These are phyloP conservation scores for Halichoeres trimaculatus DNA, from an alignment of 2,113 vertebrate genomes.

Conservation along the genomic window DNA sequence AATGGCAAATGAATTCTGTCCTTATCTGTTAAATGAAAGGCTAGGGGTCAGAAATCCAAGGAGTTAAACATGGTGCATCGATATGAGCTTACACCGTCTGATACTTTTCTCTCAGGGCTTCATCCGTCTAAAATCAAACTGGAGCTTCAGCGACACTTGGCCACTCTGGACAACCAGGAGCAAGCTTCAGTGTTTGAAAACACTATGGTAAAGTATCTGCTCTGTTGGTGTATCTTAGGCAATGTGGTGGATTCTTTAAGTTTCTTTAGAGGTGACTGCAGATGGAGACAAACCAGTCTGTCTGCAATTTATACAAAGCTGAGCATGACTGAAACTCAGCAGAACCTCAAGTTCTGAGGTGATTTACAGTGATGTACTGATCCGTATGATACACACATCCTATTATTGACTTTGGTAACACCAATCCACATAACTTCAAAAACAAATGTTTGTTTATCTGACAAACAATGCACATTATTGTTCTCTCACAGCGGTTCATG, in stretches of 20 bases:
- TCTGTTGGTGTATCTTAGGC: too few relatives aligned
- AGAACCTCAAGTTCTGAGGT: slow-evolving; percentile 7
- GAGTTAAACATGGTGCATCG: too few relatives aligned
- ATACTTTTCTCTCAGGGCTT: slow-evolving; percentile 84
- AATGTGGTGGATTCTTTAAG: slow-evolving; percentile 1
- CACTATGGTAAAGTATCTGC: slow-evolving; percentile 84
- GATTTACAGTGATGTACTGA: background rate
- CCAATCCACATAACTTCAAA: background rate
- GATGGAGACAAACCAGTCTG: slow-evolving; percentile 36
- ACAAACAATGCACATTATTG: background rate
- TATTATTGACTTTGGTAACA: background rate
- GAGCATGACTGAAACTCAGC: slow-evolving; percentile 19
- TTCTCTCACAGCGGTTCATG: background rate
- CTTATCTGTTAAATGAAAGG: too few relatives aligned
- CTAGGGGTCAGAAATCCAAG: too few relatives aligned
- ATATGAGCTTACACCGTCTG: background rate
- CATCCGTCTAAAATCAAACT: slow-evolving; percentile 92
- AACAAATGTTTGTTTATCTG: background rate
- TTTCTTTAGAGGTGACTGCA: background rate
- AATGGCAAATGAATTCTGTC: too few relatives aligned
- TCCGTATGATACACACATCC: background rate
- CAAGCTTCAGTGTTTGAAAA: slow-evolving; percentile 94
- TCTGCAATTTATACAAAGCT: background rate
- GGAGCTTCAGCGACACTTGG: slow-evolving; percentile 94
- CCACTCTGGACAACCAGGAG: slow-evolving; percentile 91